phyloP scores from a whole-genome alignment of 2,113 vertebrate genomes.

The Bufo gargarizans region DNA sequence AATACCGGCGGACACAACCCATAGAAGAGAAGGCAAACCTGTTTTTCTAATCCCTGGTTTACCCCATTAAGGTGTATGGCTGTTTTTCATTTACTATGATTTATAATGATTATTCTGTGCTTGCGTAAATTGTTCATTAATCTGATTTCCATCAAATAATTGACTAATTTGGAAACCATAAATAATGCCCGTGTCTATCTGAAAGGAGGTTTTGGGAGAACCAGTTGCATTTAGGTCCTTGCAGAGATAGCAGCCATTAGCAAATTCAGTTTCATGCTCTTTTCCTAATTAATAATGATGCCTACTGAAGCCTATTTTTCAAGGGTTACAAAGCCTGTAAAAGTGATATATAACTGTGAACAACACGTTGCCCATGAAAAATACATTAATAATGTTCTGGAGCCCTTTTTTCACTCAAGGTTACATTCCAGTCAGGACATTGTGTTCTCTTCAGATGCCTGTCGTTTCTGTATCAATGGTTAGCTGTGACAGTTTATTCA shows the following conservation, averaged over 20 bases:
- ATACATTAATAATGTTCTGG: slow-evolving; percentile 34
- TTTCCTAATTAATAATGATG: neutral
- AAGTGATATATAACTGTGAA: slow-evolving; percentile 29
- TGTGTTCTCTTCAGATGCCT: slow-evolving; percentile 18
- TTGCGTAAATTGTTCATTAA: neutral
- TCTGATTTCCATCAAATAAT: neutral
- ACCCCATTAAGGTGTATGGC: too few relatives aligned
- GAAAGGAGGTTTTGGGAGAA: neutral
- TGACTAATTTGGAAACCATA: neutral
- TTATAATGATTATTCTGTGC: neutral
- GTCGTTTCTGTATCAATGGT: neutral
- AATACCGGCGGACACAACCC: too few relatives aligned
- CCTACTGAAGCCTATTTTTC: neutral
- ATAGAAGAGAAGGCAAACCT: too few relatives aligned
- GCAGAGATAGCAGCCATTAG: slow-evolving; percentile 4
- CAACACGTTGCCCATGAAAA: slow-evolving; percentile 20
- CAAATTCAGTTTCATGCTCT: neutral
- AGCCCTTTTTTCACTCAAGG: slow-evolving; percentile 33
- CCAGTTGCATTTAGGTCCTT: neutral
- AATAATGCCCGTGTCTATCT: neutral
- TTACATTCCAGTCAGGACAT: slow-evolving; percentile 37
- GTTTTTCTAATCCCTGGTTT: too few relatives aligned
- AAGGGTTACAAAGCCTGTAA: neutral
- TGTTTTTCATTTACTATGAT: neutral
- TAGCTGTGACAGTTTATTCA: neutral